Conservation (phyloP, 2,888 invertebrate genomes). For the Mythimna pallens region DNA sequence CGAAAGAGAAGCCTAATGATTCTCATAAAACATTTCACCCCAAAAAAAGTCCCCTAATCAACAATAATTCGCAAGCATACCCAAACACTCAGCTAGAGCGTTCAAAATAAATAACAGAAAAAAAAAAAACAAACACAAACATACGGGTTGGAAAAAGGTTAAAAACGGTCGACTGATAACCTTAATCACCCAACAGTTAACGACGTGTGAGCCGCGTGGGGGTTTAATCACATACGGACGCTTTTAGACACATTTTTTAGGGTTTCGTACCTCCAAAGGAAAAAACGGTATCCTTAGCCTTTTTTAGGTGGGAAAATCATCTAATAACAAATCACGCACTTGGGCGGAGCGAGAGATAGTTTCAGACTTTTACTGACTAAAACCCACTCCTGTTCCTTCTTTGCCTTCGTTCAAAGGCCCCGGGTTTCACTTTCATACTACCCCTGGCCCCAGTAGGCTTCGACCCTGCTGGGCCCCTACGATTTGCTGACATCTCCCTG, state of each 20-base stretch:
- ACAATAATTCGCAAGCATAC: constrained; percentile 23
- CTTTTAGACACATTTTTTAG: constrained; percentile 58
- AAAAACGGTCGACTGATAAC: constrained; percentile 60
- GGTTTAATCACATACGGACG: constrained; percentile 51
- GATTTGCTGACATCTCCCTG: too few relatives aligned
- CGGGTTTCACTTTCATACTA: too few relatives aligned
- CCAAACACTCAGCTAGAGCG: constrained; percentile 9
- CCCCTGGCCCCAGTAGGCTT: too few relatives aligned
- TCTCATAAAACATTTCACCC: background rate
- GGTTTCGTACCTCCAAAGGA: too few relatives aligned
- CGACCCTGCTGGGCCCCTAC: too few relatives aligned
- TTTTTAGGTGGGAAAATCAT: too few relatives aligned
- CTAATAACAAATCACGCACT: too few relatives aligned
- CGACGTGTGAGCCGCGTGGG: constrained; percentile 48
- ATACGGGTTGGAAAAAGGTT: constrained; percentile 54
- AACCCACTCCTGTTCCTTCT: too few relatives aligned
- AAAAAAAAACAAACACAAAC: constrained; percentile 44
- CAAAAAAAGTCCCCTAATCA: background rate
- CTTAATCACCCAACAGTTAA: constrained; percentile 63
- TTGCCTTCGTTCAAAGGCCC: too few relatives aligned
- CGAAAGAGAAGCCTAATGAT: background rate
- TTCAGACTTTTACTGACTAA: too few relatives aligned
- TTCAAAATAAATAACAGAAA: constrained; percentile 33
- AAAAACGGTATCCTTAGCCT: too few relatives aligned
- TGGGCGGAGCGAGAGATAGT: too few relatives aligned